These are phyloP conservation scores for Sorex maritimensis DNA, from an alignment of 2,797 vertebrate species.

Conservation along the genomic window DNA sequence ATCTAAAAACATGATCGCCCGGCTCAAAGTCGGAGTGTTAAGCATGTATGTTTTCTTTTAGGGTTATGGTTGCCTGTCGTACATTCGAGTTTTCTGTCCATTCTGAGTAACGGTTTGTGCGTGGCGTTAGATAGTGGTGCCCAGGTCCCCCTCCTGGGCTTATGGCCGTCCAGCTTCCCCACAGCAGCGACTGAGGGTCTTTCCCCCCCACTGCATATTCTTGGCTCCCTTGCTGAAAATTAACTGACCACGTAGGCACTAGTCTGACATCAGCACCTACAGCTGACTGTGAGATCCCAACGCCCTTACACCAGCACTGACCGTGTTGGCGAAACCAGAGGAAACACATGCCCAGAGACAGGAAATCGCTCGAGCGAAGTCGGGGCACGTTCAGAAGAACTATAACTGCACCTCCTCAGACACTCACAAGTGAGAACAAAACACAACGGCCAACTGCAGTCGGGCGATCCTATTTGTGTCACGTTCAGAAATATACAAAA, in stretches of 20 bases:
- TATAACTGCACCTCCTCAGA: neutral
- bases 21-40: neutral
- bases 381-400: conserved; percentile 26
- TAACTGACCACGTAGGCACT: neutral
- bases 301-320: neutral
- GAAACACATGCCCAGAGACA: neutral
- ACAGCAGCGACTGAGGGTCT: too few relatives aligned
- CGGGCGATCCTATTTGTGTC: neutral
- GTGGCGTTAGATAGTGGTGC: too few relatives aligned
- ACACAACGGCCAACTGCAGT: conserved; percentile 28
- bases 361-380: conserved; percentile 20
- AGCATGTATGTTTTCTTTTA: neutral
- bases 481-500: conserved; percentile 38
- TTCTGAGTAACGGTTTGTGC: too few relatives aligned
- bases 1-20: neutral
- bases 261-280: neutral
- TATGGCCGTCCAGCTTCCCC: too few relatives aligned
- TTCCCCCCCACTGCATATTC: too few relatives aligned
- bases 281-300: neutral
- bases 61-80: neutral
- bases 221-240: too few relatives aligned
- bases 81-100: too few relatives aligned
- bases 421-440: neutral
- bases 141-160: too few relatives aligned
- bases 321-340: neutral